Base-by-base conservation (phyloP, 1,140 invertebrate species). In the Drosophila oshimai region DNA sequence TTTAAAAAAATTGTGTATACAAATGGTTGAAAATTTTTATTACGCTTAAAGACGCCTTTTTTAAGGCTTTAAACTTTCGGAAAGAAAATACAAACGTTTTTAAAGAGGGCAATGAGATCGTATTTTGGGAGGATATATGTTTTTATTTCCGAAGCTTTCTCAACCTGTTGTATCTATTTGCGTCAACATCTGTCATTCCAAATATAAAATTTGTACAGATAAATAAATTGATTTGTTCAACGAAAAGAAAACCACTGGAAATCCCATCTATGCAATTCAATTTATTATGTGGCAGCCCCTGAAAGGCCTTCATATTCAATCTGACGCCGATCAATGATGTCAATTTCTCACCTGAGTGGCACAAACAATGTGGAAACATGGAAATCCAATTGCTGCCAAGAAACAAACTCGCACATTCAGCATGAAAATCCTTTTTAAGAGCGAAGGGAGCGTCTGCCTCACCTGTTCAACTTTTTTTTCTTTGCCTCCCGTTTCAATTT, bases 321-420 rank as follows among this genome's bases (percentile, higher is more conserved):
- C 61, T 64, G 61, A 64, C 61, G 47, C 42, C 42, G 60, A 84
- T 60, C 55, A 73, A 80, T 62, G 61, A 69, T 87, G 73, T 76
- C 75, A 80, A 80, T 69, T 70, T 77, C 41, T 65, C 58, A 62
- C 34, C 74, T 64, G 58, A 62, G 37, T 62, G 58, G 53, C 54
- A 58, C 39, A 64, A 49, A 65, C 61, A 65, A 65, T 62, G 61
- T 37, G 42, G 42, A 49, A 64, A 65, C 61, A 49, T 65, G 61
- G 58, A 65, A 65, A 64, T 65, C 58, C 57, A 65, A 64, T 64
- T 65, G 42, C 58, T 49, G 58, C 60, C 58, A 65, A 64, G 61
- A 46, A 62, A 64, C 42, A 65, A 65, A 62, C 55, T 65, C 55
- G 57, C 24, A 65, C 57, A 65, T 39, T 75, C 39, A 67, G 77